Evolutionary conservation across 1,140 invertebrate genomes (phyloP), one percentile per base, ranked within the genome.

Genomic region (Dinoponera quadriceps): DNA sequence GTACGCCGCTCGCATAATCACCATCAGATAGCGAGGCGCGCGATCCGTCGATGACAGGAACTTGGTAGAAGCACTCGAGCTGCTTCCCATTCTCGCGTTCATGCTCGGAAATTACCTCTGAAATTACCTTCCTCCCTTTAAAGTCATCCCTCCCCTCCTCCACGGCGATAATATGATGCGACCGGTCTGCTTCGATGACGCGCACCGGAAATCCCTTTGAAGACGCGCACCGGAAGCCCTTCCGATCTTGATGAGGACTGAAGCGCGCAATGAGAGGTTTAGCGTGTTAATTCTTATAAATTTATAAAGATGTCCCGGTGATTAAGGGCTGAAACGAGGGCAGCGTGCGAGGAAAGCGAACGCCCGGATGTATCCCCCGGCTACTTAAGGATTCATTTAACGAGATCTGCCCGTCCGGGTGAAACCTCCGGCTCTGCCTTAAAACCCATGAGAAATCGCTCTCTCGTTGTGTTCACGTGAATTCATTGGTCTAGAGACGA

Each of bases 21-120:
- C 78, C 87, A 89, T 89, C 83, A 89, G 88, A 89, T 89, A 89
- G 66, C 85, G 89, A 84, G 87, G 85, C 87, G 85, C 87, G 88
- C 88, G 88, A 85, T 89, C 77, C 85, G 85, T 89, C 88, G 88
- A 89, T 89, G 88, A 89, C 88, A 89, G 88, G 88, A 89, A 85
- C 88, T 89, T 81, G 87, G 86, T 89, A 89, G 89, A 89, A 88
- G 87, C 80, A 78, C 44, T 68, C 77, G 51, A 60, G 57, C 71
- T 57, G 85, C 88, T 89, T 89, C 81, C 88, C 88, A 78, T 81
- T 75, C 63, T 74, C 85, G 72, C 81, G 80, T 85, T 87, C 85
- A 74, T 55, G 77, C 62, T 77, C 85, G 83, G 81, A 88, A 86
- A 90, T 88, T 87, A 85, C 86, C 62, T 77, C 82, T 85, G 81